A percentile compares a stretch with the other conserved stretches of the same genome.
Evolutionary conservation across 2,797 vertebrate genomes (phyloP).

Genomic region (Pogoniulus pusillus): DNA sequence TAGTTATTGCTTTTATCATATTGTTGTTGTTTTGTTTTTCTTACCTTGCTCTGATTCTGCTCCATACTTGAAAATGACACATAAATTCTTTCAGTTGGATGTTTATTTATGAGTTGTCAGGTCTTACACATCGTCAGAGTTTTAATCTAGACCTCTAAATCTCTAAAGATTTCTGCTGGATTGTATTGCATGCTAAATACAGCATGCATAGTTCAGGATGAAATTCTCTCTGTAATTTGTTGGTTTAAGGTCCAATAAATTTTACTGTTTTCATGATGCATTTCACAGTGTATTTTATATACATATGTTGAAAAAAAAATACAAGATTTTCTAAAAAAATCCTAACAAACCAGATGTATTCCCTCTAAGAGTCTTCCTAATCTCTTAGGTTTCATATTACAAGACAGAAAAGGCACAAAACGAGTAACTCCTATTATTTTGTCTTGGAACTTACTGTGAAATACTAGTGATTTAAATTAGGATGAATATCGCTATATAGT

Average conservation of each 20-base stretch:
- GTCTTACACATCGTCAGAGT: neutral
- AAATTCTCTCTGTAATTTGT: neutral
- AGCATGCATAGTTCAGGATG: neutral
- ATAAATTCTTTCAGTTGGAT: neutral
- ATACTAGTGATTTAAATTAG: neutral
- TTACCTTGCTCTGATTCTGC: neutral
- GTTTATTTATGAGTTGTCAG: neutral
- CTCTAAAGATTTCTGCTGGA: neutral
- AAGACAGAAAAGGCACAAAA: neutral
- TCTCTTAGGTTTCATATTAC: neutral
- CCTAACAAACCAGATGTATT: neutral
- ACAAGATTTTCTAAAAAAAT: neutral
- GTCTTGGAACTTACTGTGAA: neutral
- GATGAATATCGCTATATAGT: neutral
- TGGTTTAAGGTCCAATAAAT: neutral
- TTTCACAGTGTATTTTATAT: neutral
- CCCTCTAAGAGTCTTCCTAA: neutral
- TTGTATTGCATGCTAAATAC: neutral
- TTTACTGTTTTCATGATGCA: neutral
- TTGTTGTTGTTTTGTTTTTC: neutral
- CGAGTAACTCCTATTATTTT: neutral
- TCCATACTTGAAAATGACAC: neutral
- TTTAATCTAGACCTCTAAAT: neutral
- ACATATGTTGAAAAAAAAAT: neutral
- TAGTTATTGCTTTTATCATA: neutral